Percentiles rank a stretch among this genome's conserved stretches.
Conservation (phyloP, 2,888 invertebrate genomes). For the Bedellia somnulentella region DNA sequence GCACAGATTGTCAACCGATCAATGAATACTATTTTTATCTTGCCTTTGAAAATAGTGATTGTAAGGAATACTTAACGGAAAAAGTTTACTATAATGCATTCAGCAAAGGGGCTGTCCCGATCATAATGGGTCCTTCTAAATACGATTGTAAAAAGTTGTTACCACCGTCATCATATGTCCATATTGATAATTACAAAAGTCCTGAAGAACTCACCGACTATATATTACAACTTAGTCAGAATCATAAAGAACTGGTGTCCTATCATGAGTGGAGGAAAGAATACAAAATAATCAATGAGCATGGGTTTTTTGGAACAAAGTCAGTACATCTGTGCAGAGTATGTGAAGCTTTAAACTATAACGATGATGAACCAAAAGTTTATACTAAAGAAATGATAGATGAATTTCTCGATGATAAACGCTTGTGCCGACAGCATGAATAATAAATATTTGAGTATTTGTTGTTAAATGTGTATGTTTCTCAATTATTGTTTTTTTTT, state of each 20-base stretch:
- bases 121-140: slow-evolving; percentile 64
- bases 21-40: slow-evolving; percentile 68
- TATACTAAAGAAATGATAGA: slow-evolving; percentile 15
- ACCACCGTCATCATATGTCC: slow-evolving; percentile 66
- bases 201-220: slow-evolving; percentile 52
- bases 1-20: slow-evolving; percentile 57
- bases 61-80: slow-evolving; percentile 71
- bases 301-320: slow-evolving; percentile 66
- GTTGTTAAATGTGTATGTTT: too few relatives aligned
- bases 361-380: slow-evolving; percentile 24
- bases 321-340: slow-evolving; percentile 66
- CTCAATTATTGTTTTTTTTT: too few relatives aligned
- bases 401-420: slow-evolving; percentile 2
- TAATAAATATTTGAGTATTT: not conserved
- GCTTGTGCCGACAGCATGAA: not conserved
- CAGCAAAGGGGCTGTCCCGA: slow-evolving; percentile 63
- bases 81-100: slow-evolving; percentile 70
- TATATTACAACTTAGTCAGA: slow-evolving; percentile 40
- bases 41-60: slow-evolving; percentile 70
- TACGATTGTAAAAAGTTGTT: slow-evolving; percentile 51
- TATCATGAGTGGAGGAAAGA: slow-evolving; percentile 64
- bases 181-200: slow-evolving; percentile 55
- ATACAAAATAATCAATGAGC: slow-evolving; percentile 64
- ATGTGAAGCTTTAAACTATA: slow-evolving; percentile 70
- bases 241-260: slow-evolving; percentile 23